phyloP scores from a whole-genome alignment of 1,140 invertebrate genomes.

The Chlorops oryzae region DNA sequence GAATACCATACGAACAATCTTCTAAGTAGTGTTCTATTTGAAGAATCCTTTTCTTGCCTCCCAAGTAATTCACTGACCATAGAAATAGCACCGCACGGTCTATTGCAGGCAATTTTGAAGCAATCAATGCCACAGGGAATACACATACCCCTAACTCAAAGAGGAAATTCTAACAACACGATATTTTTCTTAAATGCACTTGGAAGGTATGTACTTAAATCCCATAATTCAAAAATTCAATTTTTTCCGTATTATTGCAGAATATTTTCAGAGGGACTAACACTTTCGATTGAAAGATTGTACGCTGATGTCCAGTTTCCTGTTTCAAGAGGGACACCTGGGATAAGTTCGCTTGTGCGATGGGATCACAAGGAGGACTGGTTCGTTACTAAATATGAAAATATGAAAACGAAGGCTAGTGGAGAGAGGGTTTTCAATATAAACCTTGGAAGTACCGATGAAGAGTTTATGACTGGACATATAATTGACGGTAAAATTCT shows the following conservation, averaged over 20 bases:
- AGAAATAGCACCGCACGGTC: slow-evolving; percentile 77
- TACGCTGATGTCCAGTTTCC: slow-evolving; percentile 67
- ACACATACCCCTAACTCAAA: slow-evolving; percentile 74
- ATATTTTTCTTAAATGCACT: slow-evolving; percentile 63
- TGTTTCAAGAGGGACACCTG: slow-evolving; percentile 70
- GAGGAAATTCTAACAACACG: slow-evolving; percentile 64
- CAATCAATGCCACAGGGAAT: slow-evolving; percentile 54
- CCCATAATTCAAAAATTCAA: not conserved
- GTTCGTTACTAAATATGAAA: slow-evolving; percentile 50
- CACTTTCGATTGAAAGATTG: slow-evolving; percentile 51
- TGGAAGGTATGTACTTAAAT: slow-evolving; percentile 58
- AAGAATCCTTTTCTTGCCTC: slow-evolving; percentile 71
- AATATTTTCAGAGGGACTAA: slow-evolving; percentile 49
- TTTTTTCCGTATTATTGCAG: not conserved
- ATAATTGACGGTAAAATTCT: slow-evolving; percentile 82
- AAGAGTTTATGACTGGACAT: slow-evolving; percentile 75
- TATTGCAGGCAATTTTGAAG: slow-evolving; percentile 66
- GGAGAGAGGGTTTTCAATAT: slow-evolving; percentile 59
- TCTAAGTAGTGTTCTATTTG: slow-evolving; percentile 75
- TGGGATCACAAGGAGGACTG: slow-evolving; percentile 88
- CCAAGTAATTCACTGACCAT: slow-evolving; percentile 73
- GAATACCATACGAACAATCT: slow-evolving; percentile 94
- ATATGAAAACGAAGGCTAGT: slow-evolving; percentile 42
- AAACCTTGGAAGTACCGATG: slow-evolving; percentile 61
- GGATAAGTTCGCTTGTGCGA: slow-evolving; percentile 67